Conservation (phyloP, 2,888 invertebrate species). For the Lymantria dispar region DNA sequence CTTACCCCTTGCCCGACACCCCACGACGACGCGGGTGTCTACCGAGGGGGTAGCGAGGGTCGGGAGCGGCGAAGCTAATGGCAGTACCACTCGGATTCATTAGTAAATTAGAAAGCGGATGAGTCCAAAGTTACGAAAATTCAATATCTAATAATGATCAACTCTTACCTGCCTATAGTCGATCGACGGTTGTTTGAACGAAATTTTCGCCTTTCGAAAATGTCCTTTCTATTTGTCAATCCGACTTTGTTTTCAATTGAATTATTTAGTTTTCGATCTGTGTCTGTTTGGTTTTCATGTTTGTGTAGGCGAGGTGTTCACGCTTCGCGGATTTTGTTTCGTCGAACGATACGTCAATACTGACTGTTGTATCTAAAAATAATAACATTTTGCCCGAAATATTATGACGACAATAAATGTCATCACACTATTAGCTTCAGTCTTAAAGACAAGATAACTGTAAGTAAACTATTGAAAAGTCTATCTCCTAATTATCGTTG, state of each 20-base stretch:
- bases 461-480: too few species aligned
- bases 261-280: constrained; percentile 79
- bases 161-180: constrained; percentile 72
- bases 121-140: constrained; percentile 83
- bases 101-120: constrained; percentile 83
- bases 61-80: constrained; percentile 60
- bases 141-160: constrained; percentile 83
- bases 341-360: constrained; percentile 22
- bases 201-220: constrained; percentile 38
- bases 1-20: constrained; percentile 70
- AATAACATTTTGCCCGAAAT: too few species aligned
- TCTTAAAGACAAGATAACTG: too few species aligned
- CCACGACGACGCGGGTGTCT: constrained; percentile 35
- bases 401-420: too few species aligned
- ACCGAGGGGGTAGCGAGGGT: constrained; percentile 9
- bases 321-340: constrained; percentile 50
- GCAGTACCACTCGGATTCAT: constrained; percentile 81
- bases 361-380: background rate
- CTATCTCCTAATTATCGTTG: too few species aligned
- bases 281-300: constrained; percentile 61
- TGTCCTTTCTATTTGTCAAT: constrained; percentile 64
- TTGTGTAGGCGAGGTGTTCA: constrained; percentile 52
- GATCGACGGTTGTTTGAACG: constrained; percentile 39
- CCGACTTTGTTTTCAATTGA: constrained; percentile 70
- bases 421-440: too few species aligned